Conservation (phyloP, 2,797 vertebrate genomes). For the Urocyon cinereoargenteus region DNA sequence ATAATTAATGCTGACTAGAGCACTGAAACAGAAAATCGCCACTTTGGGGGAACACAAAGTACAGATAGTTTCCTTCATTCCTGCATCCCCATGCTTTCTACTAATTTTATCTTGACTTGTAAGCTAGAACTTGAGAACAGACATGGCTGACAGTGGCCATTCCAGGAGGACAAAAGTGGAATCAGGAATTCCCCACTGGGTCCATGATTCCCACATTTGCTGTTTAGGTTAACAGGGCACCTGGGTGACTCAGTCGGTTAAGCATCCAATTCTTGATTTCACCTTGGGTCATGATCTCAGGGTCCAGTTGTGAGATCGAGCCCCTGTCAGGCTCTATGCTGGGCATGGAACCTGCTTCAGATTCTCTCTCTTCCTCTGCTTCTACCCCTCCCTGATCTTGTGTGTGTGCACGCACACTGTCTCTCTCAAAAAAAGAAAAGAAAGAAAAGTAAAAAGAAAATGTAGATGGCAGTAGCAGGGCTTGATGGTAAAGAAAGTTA, state of each 20-base stretch:
- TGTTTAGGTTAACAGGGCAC: neutral
- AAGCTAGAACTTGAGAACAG: slow-evolving; percentile 21
- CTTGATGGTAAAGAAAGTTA: slow-evolving; percentile 35
- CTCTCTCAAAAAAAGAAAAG: neutral
- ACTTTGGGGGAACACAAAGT: neutral
- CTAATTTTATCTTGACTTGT: slow-evolving; percentile 42
- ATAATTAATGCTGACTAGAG: slow-evolving; percentile 34
- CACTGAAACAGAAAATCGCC: neutral
- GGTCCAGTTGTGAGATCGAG: neutral
- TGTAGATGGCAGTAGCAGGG: neutral
- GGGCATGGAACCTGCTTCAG: neutral
- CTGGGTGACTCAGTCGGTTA: neutral
- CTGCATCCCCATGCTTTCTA: neutral
- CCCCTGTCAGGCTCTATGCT: neutral
- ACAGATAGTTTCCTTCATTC: slow-evolving; percentile 21
- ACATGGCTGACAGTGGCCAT: neutral
- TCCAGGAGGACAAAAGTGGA: slow-evolving; percentile 29
- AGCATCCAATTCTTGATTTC: neutral
- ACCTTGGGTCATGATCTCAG: neutral
- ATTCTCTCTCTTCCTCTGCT: neutral
- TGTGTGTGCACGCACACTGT: neutral
- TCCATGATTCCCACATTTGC: neutral
- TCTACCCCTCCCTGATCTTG: neutral
- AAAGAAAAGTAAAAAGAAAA: neutral
- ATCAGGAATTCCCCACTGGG: neutral